phyloP scores from a whole-genome alignment of 2,113 vertebrate species.

The Craseonycteris thonglongyai region DNA sequence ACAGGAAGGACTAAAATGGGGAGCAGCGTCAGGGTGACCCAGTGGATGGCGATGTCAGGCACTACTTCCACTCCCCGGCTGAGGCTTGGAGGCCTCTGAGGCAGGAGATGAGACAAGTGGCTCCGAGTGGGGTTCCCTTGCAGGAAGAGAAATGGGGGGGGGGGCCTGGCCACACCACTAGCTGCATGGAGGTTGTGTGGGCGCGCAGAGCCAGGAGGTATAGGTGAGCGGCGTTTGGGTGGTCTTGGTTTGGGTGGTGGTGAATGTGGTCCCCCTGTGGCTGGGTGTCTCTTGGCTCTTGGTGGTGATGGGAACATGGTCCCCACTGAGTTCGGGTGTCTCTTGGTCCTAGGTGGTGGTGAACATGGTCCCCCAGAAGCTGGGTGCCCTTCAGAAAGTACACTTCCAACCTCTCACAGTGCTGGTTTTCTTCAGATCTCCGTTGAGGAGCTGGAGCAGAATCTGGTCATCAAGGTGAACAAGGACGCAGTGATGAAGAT shows the following conservation, averaged over 20 bases:
- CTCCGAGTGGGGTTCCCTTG: accelerated
- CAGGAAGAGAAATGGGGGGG: neutral
- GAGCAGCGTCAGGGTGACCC: neutral
- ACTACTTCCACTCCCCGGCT: neutral
- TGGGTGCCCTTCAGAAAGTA: neutral
- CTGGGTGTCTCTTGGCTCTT: too few species aligned
- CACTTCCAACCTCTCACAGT: neutral
- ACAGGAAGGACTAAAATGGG: neutral
- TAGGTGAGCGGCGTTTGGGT: accelerated
- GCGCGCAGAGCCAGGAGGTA: neutral
- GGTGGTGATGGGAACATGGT: too few species aligned
- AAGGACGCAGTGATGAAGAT: constrained; percentile 98
- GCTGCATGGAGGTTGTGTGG: too few species aligned
- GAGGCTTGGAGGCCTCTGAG: neutral
- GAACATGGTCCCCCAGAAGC: accelerated
- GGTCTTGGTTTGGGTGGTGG: neutral
- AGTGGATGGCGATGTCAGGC: neutral
- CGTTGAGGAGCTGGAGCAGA: constrained; percentile 92
- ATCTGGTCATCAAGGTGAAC: constrained; percentile 94
- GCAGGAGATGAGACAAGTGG: neutral
- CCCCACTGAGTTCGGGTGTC: neutral
- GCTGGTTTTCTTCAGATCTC: constrained; percentile 84
- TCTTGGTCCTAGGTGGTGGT: neutral
- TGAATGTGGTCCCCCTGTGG: accelerated
- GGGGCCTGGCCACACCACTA: neutral